Evolutionary conservation across 2,888 invertebrate species (phyloP), one percentile per base, ranked within the genome.

Genomic region (Hirtodrosophila alboralis): DNA sequence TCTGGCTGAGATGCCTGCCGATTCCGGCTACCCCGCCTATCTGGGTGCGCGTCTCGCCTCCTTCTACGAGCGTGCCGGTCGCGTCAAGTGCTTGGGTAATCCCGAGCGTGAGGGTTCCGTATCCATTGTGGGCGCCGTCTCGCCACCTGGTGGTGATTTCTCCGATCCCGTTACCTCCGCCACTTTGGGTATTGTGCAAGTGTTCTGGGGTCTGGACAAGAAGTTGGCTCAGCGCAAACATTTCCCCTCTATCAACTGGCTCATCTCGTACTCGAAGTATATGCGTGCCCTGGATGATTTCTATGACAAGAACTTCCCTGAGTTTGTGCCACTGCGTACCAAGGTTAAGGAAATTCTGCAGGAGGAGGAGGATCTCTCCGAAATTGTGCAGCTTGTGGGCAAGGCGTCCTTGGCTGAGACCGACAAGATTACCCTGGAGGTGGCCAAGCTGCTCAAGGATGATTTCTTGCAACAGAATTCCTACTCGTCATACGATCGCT

Each of bases 381-480:
- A 99, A 94, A 99, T 99, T 91, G 99, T 99, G 86, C 99, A 99
- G 91, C 92, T 99, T 83, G 99, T 99, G 75, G 99, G 99, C 89
- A 99, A 99, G 92, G 98, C 98, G 21, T 98, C 98, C 0, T 93
- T 99, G 67, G 99, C 99, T 5, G 99, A 99, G 92, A 95, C 97
- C 21, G 99, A 99, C 92, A 99, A 99, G 92, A 98, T 99, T 91
- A 99, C 99, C 0, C 93, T 99, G 60, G 99, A 99, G 92, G 97
- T 99, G 37, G 98, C 99, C 84, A 98, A 98, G 91, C 92, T 99
- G 81, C 93, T 99, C 67, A 99, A 99, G 91, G 99, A 99, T 90
- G 99, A 99, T 92, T 99, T 99, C 93, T 92, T 99, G 89, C 99
- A 99, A 91, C 99, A 99, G 92, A 99, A 99, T 93, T 98, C 98